Percentiles rank a stretch among this genome's conserved stretches.
phyloP scores from a whole-genome alignment of 2,797 vertebrate species.

The Acrocephalus scirpaceus region DNA sequence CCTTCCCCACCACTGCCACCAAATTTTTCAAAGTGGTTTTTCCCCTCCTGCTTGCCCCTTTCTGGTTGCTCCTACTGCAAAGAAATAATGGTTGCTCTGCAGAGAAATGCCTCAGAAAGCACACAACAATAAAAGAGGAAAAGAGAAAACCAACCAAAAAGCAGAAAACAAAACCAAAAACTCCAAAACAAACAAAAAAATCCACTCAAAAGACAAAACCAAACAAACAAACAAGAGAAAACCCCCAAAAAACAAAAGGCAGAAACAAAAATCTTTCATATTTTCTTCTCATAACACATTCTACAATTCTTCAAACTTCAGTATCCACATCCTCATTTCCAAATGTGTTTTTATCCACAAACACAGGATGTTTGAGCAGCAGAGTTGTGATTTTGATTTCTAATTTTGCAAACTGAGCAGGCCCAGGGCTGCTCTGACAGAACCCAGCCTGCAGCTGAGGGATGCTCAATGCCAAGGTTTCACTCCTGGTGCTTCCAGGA shows the following conservation, averaged over 20 bases:
- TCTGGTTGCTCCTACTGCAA: too few relatives aligned
- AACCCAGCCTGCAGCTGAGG: too few relatives aligned
- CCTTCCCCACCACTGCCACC: not conserved
- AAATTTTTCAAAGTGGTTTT: not conserved
- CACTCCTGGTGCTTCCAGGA: not conserved
- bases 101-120: not conserved
- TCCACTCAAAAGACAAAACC: not conserved
- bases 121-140: not conserved
- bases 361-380: rapidly evolving
- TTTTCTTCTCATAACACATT: not conserved
- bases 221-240: not conserved
- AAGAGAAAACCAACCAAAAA: not conserved
- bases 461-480: not conserved
- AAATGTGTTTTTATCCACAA: not conserved
- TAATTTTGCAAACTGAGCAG: not conserved
- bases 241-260: rapidly evolving
- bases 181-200: not conserved
- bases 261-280: not conserved
- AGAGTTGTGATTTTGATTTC: not conserved
- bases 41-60: not conserved
- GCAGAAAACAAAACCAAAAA: not conserved
- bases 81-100: not conserved
- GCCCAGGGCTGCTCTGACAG: not conserved
- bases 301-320: not conserved
- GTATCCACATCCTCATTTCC: not conserved